Base-by-base conservation (phyloP, 2,113 vertebrate genomes). In the Cariama cristata region DNA sequence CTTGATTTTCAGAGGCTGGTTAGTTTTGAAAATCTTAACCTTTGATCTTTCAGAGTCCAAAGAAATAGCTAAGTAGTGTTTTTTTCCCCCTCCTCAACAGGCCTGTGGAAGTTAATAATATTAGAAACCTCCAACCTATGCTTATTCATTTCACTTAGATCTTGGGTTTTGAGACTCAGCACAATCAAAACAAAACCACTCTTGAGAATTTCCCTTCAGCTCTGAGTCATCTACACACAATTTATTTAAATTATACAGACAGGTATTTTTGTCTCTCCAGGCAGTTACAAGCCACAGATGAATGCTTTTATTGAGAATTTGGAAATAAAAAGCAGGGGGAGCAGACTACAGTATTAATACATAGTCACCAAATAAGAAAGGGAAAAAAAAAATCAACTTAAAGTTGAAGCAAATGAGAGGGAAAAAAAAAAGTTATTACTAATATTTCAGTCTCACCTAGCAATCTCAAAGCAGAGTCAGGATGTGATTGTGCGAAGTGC, bases 401-500 rank as follows among this genome's bases (percentile, higher is more conserved):
- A 85, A 42, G 24, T 49, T 62, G 66, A 74, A 88, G 59, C 24
- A 94, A 94, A 67, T 6, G 28, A 26, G 17, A 13, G 30, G 16
- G 6, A 22, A 13, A 32, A 49, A 49, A 49, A 27, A 49, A 42
- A 72, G 8, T 9, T 52, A 20, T 62, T 60, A 42, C 16, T 49
- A 35, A 47, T 67, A 40, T n/a, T 52, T 33, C 44, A n/a, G 14
- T 64, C 49, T 72, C 18, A 47, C 47, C 32, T 21, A 71, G 68
- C 49, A 52, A 74, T 49, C 18, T 64, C 68, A 42, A 63, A 58
- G 53, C 32, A 52, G 56, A 53, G 53, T 68, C 20, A 73, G 53
- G 59, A 30, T 53, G 50, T 5, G 27, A 60, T 7, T 2, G 2
- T 5, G n/a, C 3, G 1, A 59, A 83, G 66, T 0, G 1, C 27